phyloP scores from a whole-genome alignment of 35 echinoderm and acorn worm species.

The Ptychodera flava region DNA sequence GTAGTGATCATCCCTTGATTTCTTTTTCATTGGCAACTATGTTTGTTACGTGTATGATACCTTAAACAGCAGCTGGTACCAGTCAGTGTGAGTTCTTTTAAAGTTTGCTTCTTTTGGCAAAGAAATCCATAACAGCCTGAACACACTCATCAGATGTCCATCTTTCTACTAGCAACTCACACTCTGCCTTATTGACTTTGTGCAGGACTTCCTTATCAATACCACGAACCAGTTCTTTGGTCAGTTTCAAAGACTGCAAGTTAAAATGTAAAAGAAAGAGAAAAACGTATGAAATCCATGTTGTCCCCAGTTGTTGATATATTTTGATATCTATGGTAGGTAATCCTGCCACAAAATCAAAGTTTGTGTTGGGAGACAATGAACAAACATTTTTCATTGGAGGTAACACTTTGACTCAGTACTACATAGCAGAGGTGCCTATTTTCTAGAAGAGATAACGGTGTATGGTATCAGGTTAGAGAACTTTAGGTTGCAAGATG shows the following conservation, averaged over 20 bases:
- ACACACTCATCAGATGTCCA: constrained; percentile 88
- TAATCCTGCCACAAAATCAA: too few relatives aligned
- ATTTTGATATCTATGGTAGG: neutral
- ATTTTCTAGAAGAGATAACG: too few relatives aligned
- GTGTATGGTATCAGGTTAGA: too few relatives aligned
- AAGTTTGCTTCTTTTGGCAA: constrained; percentile 46
- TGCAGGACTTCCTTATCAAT: constrained; percentile 57
- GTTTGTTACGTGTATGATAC: too few relatives aligned
- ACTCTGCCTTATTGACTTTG: constrained; percentile 77
- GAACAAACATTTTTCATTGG: too few relatives aligned
- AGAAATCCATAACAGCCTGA: constrained; percentile 89
- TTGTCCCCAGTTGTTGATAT: neutral
- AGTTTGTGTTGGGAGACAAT: too few relatives aligned
- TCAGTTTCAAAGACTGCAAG: constrained; percentile 50
- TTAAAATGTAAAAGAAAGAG: constrained; percentile 9
- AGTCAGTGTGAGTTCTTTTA: neutral
- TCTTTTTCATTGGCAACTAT: too few relatives aligned
- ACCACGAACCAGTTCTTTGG: constrained; percentile 68
- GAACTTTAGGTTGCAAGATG: too few relatives aligned
- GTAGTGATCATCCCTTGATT: too few relatives aligned
- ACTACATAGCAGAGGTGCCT: too few relatives aligned
- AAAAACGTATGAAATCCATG: neutral
- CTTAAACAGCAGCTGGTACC: too few relatives aligned
- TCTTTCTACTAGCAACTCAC: constrained; percentile 57
- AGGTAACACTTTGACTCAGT: too few relatives aligned